Base-by-base conservation (phyloP, 2,113 vertebrate genomes). In the Percina caprodes region DNA sequence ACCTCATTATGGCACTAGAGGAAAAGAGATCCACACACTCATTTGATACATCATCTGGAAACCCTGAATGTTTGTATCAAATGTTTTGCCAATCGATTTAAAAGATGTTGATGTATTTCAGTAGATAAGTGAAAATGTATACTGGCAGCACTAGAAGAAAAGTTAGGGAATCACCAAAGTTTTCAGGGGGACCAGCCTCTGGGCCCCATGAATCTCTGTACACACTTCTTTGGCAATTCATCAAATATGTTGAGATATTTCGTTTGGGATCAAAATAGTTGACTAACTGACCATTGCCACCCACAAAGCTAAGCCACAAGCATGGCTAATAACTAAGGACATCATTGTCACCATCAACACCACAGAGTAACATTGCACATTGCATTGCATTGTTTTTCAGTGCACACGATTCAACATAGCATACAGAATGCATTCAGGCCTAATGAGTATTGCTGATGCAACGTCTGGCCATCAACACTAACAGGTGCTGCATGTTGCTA, bases 371-470 rank as follows among this genome's bases (percentile, higher is more conserved):
- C 46, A 66, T 24, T 18, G 18, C 19, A 13, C 69, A 39, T 54
- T 74, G n/a, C n/a, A n/a, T n/a, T n/a, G n/a, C n/a, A n/a, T n/a
- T n/a, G n/a, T n/a, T 51, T 62, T 46, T 65, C 67, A 69, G 18
- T 45, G 52, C 46, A 63, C 56, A 75, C 33, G 16, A 80, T 33
- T 69, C 18, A 67, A 19, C 54, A 63, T 11, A 52, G 35, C 56
- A 33, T 16, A 26, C n/a, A 46, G 16, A 18, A 66, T 21, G 45
- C 14, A 24, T 69, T 39, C 13, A 58, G 46, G 26, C 14, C 39
- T 49, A 15, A 59, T 19, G 55, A 75, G 16, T 8, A 33, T 68
- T 11, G 60, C 70, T 70, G 83, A 88, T 51, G 63, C 60, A 80
- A 81, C 12, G 8, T 23, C 66, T 16, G 33, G 49, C 35, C 26